Base-by-base conservation (phyloP, 2,888 invertebrate genomes). In the Lasius platythorax region DNA sequence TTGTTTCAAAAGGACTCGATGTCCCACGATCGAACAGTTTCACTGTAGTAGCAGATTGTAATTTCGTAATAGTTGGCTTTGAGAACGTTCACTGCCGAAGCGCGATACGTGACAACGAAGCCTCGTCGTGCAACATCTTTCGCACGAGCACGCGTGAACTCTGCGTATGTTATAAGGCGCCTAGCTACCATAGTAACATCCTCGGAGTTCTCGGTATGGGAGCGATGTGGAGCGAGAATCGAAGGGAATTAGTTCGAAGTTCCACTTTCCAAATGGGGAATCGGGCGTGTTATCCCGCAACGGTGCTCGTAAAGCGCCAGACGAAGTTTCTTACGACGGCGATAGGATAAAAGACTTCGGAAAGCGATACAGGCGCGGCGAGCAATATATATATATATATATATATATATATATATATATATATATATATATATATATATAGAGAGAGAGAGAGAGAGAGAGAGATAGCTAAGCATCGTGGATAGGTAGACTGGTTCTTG, bases 241-340 rank as follows among this genome's bases (percentile, higher is more conserved):
- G 78, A 84, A 67, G 64, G 64, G 66, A 83, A 83, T 87, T 87
- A 87, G 85, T 75, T 85, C 15, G 18, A 64, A 83, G 76, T 85
- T 85, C 66, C 40, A 61, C 75, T 85, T 79, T 66, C 66, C 61
- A 56, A 75, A 83, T 56, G 70, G 81, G 8, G 63, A 43, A 82
- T 66, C 76, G 74, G 18, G 43, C 53, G 43, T 23, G 70, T 68
- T 61, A 68, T 75, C 66, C 74, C 53, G 46, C 58, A 63, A 53
- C n/a, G 76, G 73, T 64, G 72, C 56, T 85, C 83, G 83, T 85
- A 87, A 87, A 85, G 66, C 70, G 75, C 50, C 53, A 67, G 85
- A 85, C 85, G 82, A 86, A 87, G 50, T 87, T 87, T 87, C 85
- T 87, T 85, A 81, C 83, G 83, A 83, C 63, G 58, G 23, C 66